Conservation (phyloP, 1,140 invertebrate species). For the Globodera ellingtonae region DNA sequence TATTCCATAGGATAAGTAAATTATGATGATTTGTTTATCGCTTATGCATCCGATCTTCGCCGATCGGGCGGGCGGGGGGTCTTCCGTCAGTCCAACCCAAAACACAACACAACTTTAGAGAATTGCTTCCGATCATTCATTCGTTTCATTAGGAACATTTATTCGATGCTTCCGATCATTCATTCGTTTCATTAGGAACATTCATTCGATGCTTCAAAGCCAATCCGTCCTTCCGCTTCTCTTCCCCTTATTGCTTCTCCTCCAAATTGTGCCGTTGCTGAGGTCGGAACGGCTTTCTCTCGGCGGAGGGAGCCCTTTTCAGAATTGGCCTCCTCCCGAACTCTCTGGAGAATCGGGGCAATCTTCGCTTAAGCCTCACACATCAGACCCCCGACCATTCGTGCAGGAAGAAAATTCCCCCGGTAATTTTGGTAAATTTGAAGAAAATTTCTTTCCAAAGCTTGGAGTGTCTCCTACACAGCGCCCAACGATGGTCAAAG, state of each 20-base stretch:
- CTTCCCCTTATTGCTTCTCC: no score
- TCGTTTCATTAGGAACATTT: neutral
- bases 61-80: no score
- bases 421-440: neutral
- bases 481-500: neutral
- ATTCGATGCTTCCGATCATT: neutral
- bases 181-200: neutral
- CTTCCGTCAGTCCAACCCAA: neutral
- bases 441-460: neutral
- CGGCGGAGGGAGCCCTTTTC: no score
- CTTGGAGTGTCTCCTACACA: conserved; percentile 15
- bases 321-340: neutral
- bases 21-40: neutral
- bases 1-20: neutral
- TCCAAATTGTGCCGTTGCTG: neutral
- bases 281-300: neutral
- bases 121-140: neutral
- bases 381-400: no score
- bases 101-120: no score
- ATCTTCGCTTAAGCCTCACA: no score
- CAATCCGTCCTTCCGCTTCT: no score
- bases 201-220: neutral
- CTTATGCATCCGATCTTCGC: neutral
- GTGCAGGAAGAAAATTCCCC: neutral
- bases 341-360: neutral